Evolutionary conservation across 1,140 invertebrate species (phyloP).

Genomic region (Bursaphelenchus mucronatus): DNA sequence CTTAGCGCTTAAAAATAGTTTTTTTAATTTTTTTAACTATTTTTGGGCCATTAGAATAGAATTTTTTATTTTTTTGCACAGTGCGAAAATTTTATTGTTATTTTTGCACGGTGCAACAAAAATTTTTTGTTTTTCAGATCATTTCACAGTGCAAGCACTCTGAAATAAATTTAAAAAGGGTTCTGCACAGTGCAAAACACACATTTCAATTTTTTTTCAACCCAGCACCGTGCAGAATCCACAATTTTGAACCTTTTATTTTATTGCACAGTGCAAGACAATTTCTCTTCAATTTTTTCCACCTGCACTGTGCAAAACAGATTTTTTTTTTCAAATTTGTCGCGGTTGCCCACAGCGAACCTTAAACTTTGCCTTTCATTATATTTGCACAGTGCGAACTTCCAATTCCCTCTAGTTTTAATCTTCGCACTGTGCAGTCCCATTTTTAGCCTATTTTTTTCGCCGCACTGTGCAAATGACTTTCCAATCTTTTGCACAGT

Average conservation of each 20-base stretch:
- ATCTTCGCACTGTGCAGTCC: not conserved
- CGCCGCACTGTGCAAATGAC: no score
- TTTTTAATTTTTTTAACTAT: not conserved
- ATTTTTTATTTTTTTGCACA: not conserved
- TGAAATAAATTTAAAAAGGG: not conserved
- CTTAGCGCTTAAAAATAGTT: not conserved
- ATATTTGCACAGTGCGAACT: not conserved
- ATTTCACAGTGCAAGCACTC: not conserved
- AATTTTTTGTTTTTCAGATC: slow-evolving; percentile 4
- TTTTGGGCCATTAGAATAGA: not conserved
- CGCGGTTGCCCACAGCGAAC: no score
- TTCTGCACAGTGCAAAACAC: not conserved
- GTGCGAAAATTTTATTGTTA: not conserved
- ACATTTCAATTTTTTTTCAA: no score
- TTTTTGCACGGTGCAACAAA: not conserved
- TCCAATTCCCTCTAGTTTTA: not conserved
- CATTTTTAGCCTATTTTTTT: no score
- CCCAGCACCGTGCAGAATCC: no score
- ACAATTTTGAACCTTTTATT: no score
- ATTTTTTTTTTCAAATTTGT: no score
- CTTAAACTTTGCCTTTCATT: no score
- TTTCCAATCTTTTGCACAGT: no score
- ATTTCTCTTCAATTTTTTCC: no score
- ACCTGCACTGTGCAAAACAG: no score
- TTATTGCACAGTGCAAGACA: no score